Evolutionary conservation across 2,113 vertebrate genomes (phyloP).

Genomic region (Stomatorhinus ivindoensis): DNA sequence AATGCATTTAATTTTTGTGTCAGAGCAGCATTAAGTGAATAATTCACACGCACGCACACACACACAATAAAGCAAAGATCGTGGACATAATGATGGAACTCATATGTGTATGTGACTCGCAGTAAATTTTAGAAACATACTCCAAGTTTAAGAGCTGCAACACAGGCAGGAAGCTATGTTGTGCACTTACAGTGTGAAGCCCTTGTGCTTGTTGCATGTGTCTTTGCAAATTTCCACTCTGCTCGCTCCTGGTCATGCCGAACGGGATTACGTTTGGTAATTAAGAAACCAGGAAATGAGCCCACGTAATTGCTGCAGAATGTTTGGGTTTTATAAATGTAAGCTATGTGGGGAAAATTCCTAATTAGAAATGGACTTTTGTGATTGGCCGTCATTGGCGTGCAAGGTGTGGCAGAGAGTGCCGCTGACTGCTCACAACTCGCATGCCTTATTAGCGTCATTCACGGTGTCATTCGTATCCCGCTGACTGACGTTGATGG

Average conservation of each 20-base stretch:
- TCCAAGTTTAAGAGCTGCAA: not conserved
- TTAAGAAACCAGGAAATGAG: conserved; percentile 29
- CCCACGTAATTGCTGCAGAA: conserved; percentile 20
- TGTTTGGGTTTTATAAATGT: conserved; percentile 29
- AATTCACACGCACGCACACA: not conserved
- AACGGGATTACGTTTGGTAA: conserved; percentile 27
- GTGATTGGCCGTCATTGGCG: conserved; percentile 29
- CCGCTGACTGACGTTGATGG: not conserved
- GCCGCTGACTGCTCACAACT: conserved; percentile 14
- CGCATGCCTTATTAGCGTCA: not conserved
- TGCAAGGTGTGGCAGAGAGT: conserved; percentile 1
- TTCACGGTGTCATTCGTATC: not conserved
- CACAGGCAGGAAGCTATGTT: not conserved
- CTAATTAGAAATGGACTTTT: conserved; percentile 36
- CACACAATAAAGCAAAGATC: not conserved
- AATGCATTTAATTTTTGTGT: not conserved
- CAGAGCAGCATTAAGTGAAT: not conserved
- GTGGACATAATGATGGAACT: not conserved
- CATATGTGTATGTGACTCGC: not conserved
- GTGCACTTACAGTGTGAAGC: not conserved
- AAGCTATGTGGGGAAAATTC: conserved; percentile 29
- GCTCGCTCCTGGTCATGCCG: conserved; percentile 15
- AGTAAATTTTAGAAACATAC: not conserved
- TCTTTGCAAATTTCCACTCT: not conserved
- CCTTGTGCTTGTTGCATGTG: not conserved